Conservation (phyloP, 2,113 vertebrate genomes). For the Eurypyga helias region DNA sequence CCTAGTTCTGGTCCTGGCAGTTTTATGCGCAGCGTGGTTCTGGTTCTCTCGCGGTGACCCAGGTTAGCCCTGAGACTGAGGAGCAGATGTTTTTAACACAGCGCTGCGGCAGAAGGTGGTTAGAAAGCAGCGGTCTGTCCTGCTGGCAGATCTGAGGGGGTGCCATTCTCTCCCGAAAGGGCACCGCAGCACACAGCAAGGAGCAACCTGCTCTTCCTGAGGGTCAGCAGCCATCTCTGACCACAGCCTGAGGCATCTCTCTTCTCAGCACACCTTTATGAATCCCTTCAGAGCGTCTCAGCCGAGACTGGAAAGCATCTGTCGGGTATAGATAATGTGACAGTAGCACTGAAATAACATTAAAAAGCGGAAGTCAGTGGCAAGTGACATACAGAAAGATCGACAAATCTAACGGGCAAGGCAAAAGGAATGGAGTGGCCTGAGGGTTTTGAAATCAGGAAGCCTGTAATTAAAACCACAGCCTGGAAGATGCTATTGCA, state of each 20-base stretch:
- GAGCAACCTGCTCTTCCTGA: background rate
- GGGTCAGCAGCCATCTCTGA: background rate
- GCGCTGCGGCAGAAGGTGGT: background rate
- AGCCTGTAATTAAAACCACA: background rate
- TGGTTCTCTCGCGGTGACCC: background rate
- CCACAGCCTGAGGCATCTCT: background rate
- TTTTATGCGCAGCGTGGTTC: background rate
- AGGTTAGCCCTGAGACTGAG: background rate
- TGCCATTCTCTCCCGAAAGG: background rate
- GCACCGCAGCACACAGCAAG: background rate
- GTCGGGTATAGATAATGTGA: background rate
- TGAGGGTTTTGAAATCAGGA: background rate
- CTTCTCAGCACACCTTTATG: background rate
- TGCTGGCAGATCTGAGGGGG: background rate
- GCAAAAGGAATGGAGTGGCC: accelerated
- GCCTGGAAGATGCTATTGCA: background rate
- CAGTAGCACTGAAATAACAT: background rate
- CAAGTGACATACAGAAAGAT: background rate
- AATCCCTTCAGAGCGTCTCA: background rate
- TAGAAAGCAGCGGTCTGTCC: background rate
- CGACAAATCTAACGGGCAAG: background rate
- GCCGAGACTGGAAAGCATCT: background rate
- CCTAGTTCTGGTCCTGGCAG: background rate
- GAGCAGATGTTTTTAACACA: background rate
- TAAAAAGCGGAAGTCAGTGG: background rate